phyloP scores from a whole-genome alignment of 2,797 vertebrate genomes.

The Spondyliosoma cantharus region DNA sequence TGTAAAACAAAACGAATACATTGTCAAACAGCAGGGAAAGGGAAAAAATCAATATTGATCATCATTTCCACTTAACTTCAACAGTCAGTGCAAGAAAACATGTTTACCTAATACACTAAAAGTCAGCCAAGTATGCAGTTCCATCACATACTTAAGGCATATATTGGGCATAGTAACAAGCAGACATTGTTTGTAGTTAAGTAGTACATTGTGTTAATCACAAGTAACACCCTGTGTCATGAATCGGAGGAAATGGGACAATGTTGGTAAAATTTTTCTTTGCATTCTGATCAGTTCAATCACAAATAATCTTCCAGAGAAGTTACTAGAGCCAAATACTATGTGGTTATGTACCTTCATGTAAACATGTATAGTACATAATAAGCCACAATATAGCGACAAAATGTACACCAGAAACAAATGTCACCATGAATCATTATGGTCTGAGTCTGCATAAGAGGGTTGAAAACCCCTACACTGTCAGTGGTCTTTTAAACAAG shows the following conservation, averaged over 20 bases:
- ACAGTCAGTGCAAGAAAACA: conserved; percentile 44
- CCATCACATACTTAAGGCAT: conserved; percentile 47
- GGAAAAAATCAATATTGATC: not conserved
- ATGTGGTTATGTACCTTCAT: conserved; percentile 43
- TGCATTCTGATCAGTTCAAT: conserved; percentile 35
- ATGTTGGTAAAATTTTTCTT: conserved; percentile 3
- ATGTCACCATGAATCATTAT: conserved; percentile 35
- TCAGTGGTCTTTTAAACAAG: conserved; percentile 50
- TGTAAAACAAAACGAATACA: conserved; percentile 31
- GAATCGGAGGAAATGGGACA: conserved; percentile 17
- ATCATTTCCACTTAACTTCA: conserved; percentile 34
- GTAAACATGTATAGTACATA: conserved; percentile 49
- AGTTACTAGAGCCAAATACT: conserved; percentile 38
- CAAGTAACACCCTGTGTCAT: conserved; percentile 7
- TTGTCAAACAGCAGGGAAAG: conserved; percentile 26
- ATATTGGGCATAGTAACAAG: conserved; percentile 32
- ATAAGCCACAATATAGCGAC: conserved; percentile 38
- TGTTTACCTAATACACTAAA: not conserved
- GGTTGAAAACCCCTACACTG: conserved; percentile 14
- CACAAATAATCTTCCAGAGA: conserved; percentile 5
- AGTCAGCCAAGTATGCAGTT: conserved; percentile 21
- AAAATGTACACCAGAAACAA: conserved; percentile 48
- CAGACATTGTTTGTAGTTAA: conserved; percentile 30
- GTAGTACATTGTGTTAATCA: conserved; percentile 46
- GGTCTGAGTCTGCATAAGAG: conserved; percentile 51